These are phyloP conservation scores for Perithous albicinctus DNA, from an alignment of 2,888 invertebrate species.

Conservation along the genomic window DNA sequence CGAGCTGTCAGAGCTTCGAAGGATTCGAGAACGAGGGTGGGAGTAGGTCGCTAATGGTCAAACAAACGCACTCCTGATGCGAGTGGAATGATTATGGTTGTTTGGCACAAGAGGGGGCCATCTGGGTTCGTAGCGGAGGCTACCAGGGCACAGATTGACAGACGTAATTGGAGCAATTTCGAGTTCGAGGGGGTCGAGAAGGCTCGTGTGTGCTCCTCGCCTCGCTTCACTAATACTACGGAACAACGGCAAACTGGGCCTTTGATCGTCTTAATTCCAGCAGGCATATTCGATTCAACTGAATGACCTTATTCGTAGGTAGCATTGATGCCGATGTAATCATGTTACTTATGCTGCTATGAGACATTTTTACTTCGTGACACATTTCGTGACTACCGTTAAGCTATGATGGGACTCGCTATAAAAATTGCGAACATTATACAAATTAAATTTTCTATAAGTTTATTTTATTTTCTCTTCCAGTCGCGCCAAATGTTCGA, in stretches of 20 bases:
- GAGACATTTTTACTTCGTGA: not conserved
- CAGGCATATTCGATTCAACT: not conserved
- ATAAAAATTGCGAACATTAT: no score
- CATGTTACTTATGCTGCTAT: not conserved
- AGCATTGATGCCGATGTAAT: no score
- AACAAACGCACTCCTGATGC: conserved; percentile 77
- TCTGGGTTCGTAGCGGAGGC: conserved; percentile 26
- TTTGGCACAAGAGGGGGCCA: conserved; percentile 26
- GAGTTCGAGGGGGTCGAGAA: conserved; percentile 34
- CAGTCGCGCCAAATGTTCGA: no score
- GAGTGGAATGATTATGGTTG: conserved; percentile 77
- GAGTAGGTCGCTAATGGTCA: conserved; percentile 77
- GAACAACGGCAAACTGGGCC: conserved; percentile 12
- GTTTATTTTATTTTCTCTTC: no score
- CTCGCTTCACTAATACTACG: not conserved
- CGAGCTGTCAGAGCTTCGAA: conserved; percentile 42
- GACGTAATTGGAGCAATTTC: conserved; percentile 79
- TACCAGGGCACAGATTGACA: conserved; percentile 76
- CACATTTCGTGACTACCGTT: not conserved
- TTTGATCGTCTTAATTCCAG: conserved; percentile 53
- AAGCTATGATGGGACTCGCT: no score
- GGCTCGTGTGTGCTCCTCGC: conserved; percentile 30
- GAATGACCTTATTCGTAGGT: conserved; percentile 30
- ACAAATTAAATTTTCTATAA: no score
- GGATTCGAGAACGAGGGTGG: conserved; percentile 20